Conservation (phyloP, 2,888 invertebrate genomes). For the Melanchra persicariae region DNA sequence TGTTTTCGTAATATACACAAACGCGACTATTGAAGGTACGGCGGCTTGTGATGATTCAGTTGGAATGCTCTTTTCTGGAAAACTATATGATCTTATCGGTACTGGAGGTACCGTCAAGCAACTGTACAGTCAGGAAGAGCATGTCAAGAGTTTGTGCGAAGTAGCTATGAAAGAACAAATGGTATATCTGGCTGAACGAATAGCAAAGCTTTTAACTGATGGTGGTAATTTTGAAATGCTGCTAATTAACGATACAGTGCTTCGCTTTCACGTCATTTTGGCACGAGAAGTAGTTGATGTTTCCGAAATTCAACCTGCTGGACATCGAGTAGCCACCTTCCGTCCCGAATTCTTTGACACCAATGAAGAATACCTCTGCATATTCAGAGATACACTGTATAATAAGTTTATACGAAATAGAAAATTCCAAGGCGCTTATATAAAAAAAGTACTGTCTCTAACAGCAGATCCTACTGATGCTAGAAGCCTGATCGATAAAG, state of each 20-base stretch:
- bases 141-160: conserved; percentile 23
- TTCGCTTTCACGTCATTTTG: conserved; percentile 47
- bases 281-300: conserved; percentile 34
- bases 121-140: not conserved
- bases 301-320: conserved; percentile 17
- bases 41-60: not conserved
- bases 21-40: conserved; percentile 2
- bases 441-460: not conserved
- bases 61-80: not conserved
- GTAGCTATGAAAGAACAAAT: conserved; percentile 33
- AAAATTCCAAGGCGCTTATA: not conserved
- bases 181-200: conserved; percentile 17
- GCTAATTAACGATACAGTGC: conserved; percentile 31
- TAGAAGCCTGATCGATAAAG: not conserved
- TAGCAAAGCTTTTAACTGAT: not conserved
- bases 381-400: conserved; percentile 31
- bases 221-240: conserved; percentile 7
- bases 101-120: conserved; percentile 28
- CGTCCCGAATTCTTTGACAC: conserved; percentile 32
- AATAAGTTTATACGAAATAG: not conserved
- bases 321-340: not conserved
- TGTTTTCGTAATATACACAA: conserved; percentile 54
- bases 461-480: not conserved
- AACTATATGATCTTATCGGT: conserved; percentile 30
- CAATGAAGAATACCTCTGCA: conserved; percentile 12